phyloP scores from a whole-genome alignment of 2,113 vertebrate species.

The Osmerus mordax region DNA sequence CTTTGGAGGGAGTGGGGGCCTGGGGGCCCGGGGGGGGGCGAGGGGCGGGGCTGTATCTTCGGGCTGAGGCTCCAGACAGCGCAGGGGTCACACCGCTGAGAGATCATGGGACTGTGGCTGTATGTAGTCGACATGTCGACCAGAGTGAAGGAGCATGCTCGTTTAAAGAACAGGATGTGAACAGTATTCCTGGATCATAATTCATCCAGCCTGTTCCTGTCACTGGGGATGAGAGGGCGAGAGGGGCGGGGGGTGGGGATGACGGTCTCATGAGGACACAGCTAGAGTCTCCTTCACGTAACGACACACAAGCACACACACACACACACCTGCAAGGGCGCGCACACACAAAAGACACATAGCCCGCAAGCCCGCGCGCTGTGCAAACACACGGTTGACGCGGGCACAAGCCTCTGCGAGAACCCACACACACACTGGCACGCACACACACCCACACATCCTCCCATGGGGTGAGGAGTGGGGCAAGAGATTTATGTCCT shows the following conservation, averaged over 20 bases:
- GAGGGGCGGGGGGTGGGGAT: background rate
- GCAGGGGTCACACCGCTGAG: too few species aligned
- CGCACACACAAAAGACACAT: too few species aligned
- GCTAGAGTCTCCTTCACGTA: background rate
- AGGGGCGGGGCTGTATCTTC: too few species aligned
- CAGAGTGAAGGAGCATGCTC: too few species aligned
- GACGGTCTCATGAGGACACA: background rate
- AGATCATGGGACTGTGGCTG: too few species aligned
- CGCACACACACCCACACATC: background rate
- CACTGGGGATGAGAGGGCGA: background rate
- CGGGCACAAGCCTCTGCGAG: background rate
- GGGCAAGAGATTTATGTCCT: conserved; percentile 2
- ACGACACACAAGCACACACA: background rate
- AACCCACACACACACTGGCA: background rate
- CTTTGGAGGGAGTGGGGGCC: too few species aligned
- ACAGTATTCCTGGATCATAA: background rate
- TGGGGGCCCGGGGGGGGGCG: too few species aligned
- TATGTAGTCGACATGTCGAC: too few species aligned
- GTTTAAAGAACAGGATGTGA: background rate
- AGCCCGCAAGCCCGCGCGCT: background rate
- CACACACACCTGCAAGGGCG: background rate
- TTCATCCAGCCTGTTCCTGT: conserved; percentile 1
- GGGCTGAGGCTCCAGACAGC: too few species aligned
- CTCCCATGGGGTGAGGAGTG: background rate
- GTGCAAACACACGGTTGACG: background rate